phyloP scores from a whole-genome alignment of 1,140 invertebrate species.

The Macrosteles quadrilineatus region DNA sequence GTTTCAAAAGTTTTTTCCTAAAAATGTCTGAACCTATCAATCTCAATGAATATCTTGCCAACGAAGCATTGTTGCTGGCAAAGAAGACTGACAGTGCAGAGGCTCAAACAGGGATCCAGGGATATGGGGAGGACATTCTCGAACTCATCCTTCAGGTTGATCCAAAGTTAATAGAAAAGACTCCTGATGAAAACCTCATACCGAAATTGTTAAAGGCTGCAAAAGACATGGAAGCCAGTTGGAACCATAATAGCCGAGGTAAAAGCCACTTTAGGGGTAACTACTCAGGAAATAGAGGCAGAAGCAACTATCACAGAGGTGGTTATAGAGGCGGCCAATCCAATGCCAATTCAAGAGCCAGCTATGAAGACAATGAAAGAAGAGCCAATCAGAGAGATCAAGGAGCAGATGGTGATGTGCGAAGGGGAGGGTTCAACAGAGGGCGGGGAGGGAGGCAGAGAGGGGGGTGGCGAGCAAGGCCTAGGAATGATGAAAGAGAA shows the following conservation, averaged over 20 bases:
- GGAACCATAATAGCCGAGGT: neutral
- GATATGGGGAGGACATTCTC: neutral
- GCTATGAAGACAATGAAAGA: neutral
- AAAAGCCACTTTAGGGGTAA: neutral
- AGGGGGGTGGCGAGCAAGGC: neutral
- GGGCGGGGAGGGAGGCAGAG: neutral
- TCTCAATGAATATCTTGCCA: neutral
- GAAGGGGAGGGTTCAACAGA: neutral
- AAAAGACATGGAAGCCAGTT: neutral
- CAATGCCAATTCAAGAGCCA: neutral
- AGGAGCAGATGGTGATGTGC: neutral
- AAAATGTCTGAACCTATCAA: neutral
- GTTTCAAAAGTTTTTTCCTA: neutral
- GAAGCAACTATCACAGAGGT: neutral
- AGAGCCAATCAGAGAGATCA: neutral
- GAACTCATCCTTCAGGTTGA: neutral
- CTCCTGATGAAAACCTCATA: neutral
- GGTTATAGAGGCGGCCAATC: neutral
- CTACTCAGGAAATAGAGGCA: neutral
- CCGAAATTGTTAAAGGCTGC: neutral
- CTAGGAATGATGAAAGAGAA: neutral
- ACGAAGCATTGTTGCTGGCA: neutral
- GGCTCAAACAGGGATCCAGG: neutral
- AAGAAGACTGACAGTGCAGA: no score
- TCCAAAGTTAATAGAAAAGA: neutral